Evolutionary conservation across 2,888 invertebrate genomes (phyloP).

Genomic region (Augiades crinisus): DNA sequence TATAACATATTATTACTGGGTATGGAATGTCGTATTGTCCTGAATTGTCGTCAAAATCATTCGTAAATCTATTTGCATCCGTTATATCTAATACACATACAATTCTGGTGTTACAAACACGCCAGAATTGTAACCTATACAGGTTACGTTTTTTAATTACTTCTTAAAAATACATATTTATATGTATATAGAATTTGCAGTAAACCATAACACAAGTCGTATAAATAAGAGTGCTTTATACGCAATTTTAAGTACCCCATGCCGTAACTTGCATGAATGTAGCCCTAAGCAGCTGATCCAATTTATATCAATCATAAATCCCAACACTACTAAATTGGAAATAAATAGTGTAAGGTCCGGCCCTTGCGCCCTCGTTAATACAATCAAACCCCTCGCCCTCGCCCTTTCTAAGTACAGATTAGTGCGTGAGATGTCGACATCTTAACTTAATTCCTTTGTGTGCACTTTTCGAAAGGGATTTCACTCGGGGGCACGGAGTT

Average conservation of each 20-base stretch:
- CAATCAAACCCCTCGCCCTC: slow-evolving; percentile 8
- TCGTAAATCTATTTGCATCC: too few species aligned
- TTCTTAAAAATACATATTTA: too few species aligned
- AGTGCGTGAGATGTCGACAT: slow-evolving; percentile 15
- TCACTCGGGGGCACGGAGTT: background rate
- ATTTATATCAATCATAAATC: slow-evolving; percentile 13
- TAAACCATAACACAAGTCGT: too few species aligned
- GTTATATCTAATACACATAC: too few species aligned
- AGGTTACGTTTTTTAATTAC: too few species aligned
- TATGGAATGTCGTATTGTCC: too few species aligned
- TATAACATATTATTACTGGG: too few species aligned
- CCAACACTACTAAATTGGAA: slow-evolving; percentile 15
- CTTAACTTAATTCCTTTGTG: slow-evolving; percentile 12
- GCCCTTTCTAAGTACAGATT: slow-evolving; percentile 5
- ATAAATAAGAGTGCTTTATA: too few species aligned
- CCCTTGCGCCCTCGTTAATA: slow-evolving; percentile 19
- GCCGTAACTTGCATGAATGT: background rate
- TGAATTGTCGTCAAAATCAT: too few species aligned
- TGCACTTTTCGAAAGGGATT: slow-evolving; percentile 13
- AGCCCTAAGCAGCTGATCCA: background rate
- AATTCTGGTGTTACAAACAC: too few species aligned
- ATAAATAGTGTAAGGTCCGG: slow-evolving; percentile 9
- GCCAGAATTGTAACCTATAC: too few species aligned
- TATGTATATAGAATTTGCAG: too few species aligned
- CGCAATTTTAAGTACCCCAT: background rate